Evolutionary conservation across 2,888 invertebrate species (phyloP).

Genomic region (Brenthis ino): DNA sequence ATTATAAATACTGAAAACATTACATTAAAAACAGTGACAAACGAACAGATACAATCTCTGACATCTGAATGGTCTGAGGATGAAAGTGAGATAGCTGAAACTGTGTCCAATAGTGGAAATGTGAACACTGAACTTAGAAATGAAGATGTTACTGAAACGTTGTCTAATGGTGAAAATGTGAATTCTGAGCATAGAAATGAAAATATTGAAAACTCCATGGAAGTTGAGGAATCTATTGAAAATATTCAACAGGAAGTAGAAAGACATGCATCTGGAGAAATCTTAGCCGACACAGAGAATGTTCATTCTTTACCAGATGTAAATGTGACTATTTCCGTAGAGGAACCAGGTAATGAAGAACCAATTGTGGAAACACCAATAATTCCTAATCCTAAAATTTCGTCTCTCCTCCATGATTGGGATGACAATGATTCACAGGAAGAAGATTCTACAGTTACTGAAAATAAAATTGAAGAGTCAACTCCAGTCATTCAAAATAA

Average conservation of each 20-base stretch:
- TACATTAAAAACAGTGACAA: conserved; percentile 43
- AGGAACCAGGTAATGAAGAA: conserved; percentile 22
- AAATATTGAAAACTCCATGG: conserved; percentile 42
- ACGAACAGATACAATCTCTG: conserved; percentile 56
- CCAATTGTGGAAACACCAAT: conserved; percentile 6
- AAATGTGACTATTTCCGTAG: conserved; percentile 6
- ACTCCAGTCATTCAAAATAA: background rate
- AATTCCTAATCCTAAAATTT: conserved; percentile 59
- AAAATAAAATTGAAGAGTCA: conserved; percentile 23
- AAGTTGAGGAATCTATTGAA: conserved; percentile 73
- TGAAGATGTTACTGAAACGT: conserved; percentile 43
- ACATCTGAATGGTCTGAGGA: conserved; percentile 72
- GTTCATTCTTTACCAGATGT: conserved; percentile 16
- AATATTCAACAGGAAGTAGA: conserved; percentile 76
- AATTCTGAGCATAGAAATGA: conserved; percentile 20
- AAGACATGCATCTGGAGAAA: conserved; percentile 51
- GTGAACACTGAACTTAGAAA: conserved; percentile 14
- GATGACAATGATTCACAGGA: conserved; percentile 77
- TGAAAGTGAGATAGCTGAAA: conserved; percentile 51
- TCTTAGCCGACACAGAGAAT: conserved; percentile 20
- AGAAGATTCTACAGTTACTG: conserved; percentile 39
- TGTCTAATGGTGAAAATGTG: conserved; percentile 13
- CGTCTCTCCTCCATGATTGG: conserved; percentile 76
- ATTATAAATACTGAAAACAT: conserved; percentile 12
- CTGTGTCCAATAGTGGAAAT: conserved; percentile 20